A percentile compares a stretch with the other conserved stretches of the same genome.
phyloP scores from a whole-genome alignment of 2,888 invertebrate species.

The Noctuana brunneofusca region DNA sequence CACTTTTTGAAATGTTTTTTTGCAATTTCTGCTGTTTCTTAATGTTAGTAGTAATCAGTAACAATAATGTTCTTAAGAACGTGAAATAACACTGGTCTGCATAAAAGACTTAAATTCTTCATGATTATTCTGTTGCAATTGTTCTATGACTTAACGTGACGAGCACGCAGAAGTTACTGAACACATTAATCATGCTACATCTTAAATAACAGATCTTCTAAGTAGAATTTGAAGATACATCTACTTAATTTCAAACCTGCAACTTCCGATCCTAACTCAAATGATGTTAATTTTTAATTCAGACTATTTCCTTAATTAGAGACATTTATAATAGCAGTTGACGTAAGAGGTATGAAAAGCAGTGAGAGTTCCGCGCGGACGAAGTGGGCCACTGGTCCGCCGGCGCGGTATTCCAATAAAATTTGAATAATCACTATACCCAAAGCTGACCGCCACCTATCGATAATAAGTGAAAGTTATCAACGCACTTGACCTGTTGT shows the following conservation, averaged over 20 bases:
- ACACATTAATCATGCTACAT: too few relatives aligned
- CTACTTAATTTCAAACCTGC: background rate
- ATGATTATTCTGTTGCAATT: too few relatives aligned
- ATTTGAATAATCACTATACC: conserved; percentile 44
- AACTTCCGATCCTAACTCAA: background rate
- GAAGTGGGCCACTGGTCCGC: conserved; percentile 21
- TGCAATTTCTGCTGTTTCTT: too few relatives aligned
- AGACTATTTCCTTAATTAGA: background rate
- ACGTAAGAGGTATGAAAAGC: conserved; percentile 19
- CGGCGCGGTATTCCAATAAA: conserved; percentile 41
- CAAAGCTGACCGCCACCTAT: conserved; percentile 38
- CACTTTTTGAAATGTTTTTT: too few relatives aligned
- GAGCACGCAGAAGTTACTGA: too few relatives aligned
- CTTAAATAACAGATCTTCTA: background rate
- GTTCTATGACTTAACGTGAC: too few relatives aligned
- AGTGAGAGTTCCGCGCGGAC: conserved; percentile 14
- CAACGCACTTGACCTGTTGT: conserved; percentile 11
- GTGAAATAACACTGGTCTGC: too few relatives aligned
- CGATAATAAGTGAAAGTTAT: conserved; percentile 50
- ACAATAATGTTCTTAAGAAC: too few relatives aligned
- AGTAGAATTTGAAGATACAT: background rate
- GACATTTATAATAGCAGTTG: conserved; percentile 6
- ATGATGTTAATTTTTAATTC: background rate
- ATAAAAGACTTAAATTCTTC: too few relatives aligned
- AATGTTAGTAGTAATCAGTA: too few relatives aligned